Conservation (phyloP, 2,797 vertebrate genomes). For the Anguilla pacifica region DNA sequence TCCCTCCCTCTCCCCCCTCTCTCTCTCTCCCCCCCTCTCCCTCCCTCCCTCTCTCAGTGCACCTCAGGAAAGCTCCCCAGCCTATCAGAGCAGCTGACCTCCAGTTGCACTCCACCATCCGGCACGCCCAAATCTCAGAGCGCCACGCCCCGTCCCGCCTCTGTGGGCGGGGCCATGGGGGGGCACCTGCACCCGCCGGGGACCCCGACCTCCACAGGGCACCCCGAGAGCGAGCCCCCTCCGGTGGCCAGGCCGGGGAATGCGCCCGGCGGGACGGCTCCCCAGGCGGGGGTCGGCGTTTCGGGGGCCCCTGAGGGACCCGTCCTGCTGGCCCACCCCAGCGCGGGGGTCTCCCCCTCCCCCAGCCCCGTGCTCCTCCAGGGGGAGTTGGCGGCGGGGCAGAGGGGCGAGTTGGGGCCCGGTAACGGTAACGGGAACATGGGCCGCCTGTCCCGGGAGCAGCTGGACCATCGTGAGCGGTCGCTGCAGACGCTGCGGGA, state of each 20-base stretch:
- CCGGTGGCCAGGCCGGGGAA: conserved; percentile 54
- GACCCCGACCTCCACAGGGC: conserved; percentile 64
- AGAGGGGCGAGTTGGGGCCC: conserved; percentile 55
- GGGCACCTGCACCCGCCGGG: conserved; percentile 68
- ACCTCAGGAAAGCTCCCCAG: conserved; percentile 75
- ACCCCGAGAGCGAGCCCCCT: conserved; percentile 73
- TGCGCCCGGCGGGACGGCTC: conserved; percentile 51
- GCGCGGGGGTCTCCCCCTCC: conserved; percentile 59
- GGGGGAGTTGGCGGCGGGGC: conserved; percentile 58
- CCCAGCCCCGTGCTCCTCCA: conserved; percentile 70
- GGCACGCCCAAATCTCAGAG: conserved; percentile 85
- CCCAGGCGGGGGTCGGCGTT: conserved; percentile 59
- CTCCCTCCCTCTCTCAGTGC: conserved; percentile 53
- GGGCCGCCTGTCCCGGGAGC: conserved; percentile 91
- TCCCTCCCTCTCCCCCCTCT: no score
- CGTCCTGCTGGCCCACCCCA: conserved; percentile 58
- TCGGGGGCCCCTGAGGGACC: conserved; percentile 56
- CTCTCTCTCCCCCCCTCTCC: background rate
- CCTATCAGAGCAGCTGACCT: conserved; percentile 78
- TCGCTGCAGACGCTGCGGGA: conserved; percentile 94
- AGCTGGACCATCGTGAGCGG: conserved; percentile 93
- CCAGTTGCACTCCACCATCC: conserved; percentile 79
- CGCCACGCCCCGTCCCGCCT: conserved; percentile 70
- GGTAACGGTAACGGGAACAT: conserved; percentile 53
- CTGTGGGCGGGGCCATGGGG: conserved; percentile 59